phyloP scores from a whole-genome alignment of 2,888 invertebrate genomes.

The Bedellia somnulentella region DNA sequence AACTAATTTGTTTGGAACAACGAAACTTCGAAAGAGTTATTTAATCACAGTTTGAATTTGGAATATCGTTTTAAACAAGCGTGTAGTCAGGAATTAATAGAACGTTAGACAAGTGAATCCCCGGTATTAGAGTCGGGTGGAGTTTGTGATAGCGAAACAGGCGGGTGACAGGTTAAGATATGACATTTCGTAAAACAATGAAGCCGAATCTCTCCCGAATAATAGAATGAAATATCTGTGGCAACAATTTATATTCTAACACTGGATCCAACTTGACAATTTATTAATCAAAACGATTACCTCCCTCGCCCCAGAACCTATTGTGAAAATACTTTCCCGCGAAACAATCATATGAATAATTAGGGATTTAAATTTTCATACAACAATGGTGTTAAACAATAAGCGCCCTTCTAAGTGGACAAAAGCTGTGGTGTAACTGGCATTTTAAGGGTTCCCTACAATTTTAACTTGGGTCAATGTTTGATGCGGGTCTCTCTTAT shows the following conservation, averaged over 20 bases:
- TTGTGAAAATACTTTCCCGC: slow-evolving; percentile 58
- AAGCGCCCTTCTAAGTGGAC: slow-evolving; percentile 51
- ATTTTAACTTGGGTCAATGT: slow-evolving; percentile 28
- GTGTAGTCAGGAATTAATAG: too few species aligned
- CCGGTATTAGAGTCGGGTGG: too few species aligned
- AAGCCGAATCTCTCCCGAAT: slow-evolving; percentile 40
- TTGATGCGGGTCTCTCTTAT: too few species aligned
- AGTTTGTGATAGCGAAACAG: slow-evolving; percentile 25
- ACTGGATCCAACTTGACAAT: slow-evolving; percentile 60
- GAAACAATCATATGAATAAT: slow-evolving; percentile 61
- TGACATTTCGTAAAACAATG: slow-evolving; percentile 58
- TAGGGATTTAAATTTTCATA: slow-evolving; percentile 59
- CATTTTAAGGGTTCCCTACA: slow-evolving; percentile 34
- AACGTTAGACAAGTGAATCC: too few species aligned
- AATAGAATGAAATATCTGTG: slow-evolving; percentile 58
- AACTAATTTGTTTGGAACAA: slow-evolving; percentile 52
- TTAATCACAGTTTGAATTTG: too few species aligned
- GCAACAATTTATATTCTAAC: slow-evolving; percentile 58
- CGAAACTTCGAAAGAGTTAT: too few species aligned
- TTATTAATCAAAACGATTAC: slow-evolving; percentile 62
- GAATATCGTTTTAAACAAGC: too few species aligned
- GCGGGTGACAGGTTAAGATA: slow-evolving; percentile 56
- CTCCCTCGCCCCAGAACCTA: slow-evolving; percentile 44
- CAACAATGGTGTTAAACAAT: slow-evolving; percentile 58
- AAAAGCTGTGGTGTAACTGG: slow-evolving; percentile 47